These are phyloP conservation scores for Ophion costatus DNA, from an alignment of 2,888 invertebrate genomes.

Conservation along the genomic window DNA sequence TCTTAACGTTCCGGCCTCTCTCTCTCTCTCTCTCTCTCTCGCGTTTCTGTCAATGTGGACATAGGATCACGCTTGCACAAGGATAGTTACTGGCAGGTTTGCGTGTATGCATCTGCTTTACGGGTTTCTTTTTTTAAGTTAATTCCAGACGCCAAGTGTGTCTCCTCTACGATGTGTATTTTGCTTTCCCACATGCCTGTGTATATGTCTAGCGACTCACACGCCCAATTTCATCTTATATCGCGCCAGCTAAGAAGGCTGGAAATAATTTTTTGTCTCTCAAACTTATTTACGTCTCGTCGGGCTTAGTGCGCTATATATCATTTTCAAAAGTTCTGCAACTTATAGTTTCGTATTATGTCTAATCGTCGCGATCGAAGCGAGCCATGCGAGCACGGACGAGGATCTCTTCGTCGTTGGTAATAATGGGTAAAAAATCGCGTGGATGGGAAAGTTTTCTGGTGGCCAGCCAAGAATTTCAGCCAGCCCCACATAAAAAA, in stretches of 20 bases:
- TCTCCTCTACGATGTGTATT: no score
- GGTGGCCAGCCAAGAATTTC: conserved; percentile 62
- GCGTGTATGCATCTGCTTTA: background rate
- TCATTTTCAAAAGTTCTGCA: conserved; percentile 46
- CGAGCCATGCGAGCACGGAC: background rate
- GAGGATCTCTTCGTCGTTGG: background rate
- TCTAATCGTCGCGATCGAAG: conserved; percentile 34
- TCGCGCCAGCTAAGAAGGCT: background rate
- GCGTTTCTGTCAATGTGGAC: conserved; percentile 13
- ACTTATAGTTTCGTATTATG: conserved; percentile 48
- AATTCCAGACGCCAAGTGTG: no score
- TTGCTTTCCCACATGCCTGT: no score
- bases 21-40: conserved; percentile 21
- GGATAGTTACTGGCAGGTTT: background rate
- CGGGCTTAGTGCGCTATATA: conserved; percentile 29
- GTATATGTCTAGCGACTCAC: no score
- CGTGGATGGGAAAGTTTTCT: conserved; percentile 46
- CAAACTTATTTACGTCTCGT: conserved; percentile 29
- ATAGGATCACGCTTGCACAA: background rate
- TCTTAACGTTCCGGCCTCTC: conserved; percentile 11
- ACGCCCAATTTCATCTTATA: background rate
- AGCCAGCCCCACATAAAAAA: no score
- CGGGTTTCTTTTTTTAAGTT: background rate
- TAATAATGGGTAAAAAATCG: conserved; percentile 22
- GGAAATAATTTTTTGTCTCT: conserved; percentile 20